Evolutionary conservation across 2,888 invertebrate species (phyloP).

Genomic region (Brachynemurus nebulosus): DNA sequence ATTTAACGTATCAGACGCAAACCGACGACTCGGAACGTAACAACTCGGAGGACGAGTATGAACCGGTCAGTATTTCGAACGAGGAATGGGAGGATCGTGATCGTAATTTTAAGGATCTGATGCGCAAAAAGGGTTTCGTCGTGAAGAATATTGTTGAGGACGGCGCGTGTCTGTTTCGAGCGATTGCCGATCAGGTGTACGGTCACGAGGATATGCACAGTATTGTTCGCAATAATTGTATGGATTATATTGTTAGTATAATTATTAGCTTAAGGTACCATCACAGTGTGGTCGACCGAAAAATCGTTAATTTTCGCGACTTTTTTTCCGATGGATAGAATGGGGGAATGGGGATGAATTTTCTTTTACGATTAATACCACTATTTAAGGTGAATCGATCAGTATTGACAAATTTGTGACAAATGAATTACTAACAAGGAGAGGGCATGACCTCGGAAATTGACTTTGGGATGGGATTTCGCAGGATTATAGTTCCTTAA

Average conservation of each 20-base stretch:
- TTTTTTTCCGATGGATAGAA: too few relatives aligned
- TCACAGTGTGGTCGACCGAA: too few relatives aligned
- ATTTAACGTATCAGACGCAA: slow-evolving; percentile 12
- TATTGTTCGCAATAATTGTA: slow-evolving; percentile 66
- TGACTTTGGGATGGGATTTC: too few relatives aligned
- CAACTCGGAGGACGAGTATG: slow-evolving; percentile 33
- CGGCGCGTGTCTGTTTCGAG: slow-evolving; percentile 77
- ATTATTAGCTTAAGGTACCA: too few relatives aligned
- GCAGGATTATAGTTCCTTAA: too few relatives aligned
- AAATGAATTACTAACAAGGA: too few relatives aligned
- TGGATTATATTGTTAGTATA: slow-evolving; percentile 78
- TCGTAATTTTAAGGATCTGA: slow-evolving; percentile 49
- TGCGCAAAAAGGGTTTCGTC: slow-evolving; percentile 59
- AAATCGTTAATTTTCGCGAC: too few relatives aligned
- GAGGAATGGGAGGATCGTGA: slow-evolving; percentile 37
- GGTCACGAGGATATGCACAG: slow-evolving; percentile 84
- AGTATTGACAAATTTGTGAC: too few relatives aligned
- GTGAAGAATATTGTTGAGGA: slow-evolving; percentile 77
- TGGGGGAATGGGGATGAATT: too few relatives aligned
- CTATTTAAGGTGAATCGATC: too few relatives aligned
- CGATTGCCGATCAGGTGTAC: slow-evolving; percentile 79
- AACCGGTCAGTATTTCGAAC: slow-evolving; percentile 11
- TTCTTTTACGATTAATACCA: too few relatives aligned
- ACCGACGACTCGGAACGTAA: slow-evolving; percentile 28
- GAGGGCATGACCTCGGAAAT: too few relatives aligned